These are phyloP conservation scores for Pseudolaguvia tuberculata DNA, from an alignment of 2,113 vertebrate genomes.

Conservation along the genomic window DNA sequence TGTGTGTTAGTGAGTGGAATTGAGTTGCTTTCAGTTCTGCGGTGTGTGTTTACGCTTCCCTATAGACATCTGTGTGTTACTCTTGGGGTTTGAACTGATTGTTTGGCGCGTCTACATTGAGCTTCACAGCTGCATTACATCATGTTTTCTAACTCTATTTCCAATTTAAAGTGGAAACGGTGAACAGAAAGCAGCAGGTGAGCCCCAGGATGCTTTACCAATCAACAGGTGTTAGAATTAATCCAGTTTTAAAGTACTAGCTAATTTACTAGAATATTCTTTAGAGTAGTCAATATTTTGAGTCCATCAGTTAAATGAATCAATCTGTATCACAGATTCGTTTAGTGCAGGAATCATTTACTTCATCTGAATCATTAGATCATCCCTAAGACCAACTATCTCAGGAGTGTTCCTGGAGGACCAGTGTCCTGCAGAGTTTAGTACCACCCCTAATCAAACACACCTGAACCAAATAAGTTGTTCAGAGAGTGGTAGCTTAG, in stretches of 20 bases:
- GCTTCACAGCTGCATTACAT: constrained; percentile 21
- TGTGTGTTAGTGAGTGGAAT: constrained; percentile 14
- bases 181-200: constrained; percentile 5
- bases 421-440: no score
- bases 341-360: not conserved
- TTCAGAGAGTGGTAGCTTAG: no score
- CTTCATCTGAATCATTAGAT: not conserved
- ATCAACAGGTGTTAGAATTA: not conserved
- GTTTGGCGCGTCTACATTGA: not conserved
- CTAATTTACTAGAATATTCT: not conserved
- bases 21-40: not conserved
- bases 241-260: not conserved
- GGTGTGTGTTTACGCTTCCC: not conserved
- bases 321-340: not conserved
- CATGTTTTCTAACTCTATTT: constrained; percentile 12
- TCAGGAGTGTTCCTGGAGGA: no score
- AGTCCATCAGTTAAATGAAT: not conserved
- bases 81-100: constrained; percentile 4
- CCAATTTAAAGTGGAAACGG: constrained; percentile 27
- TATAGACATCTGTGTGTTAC: not conserved
- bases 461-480: no score
- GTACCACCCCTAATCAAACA: no score
- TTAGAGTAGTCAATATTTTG: not conserved
- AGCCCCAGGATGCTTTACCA: not conserved
- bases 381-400: no score